phyloP scores from a whole-genome alignment of 1,140 invertebrate species.

The Diuraphis noxia region DNA sequence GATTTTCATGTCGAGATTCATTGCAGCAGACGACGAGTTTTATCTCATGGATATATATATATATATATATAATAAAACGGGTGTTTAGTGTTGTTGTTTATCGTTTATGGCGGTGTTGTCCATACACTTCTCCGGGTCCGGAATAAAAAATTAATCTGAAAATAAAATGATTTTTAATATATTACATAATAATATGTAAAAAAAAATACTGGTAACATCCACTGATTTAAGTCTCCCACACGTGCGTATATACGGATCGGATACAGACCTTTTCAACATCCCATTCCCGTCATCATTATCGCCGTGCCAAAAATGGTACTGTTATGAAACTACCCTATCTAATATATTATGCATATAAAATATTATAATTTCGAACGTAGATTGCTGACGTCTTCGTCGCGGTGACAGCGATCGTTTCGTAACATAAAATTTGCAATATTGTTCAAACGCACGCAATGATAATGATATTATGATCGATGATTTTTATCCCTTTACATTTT shows the following conservation, averaged over 20 bases:
- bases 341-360: not conserved
- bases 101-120: not conserved
- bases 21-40: not conserved
- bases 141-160: not conserved
- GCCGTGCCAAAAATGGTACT: too few species aligned
- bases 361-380: not conserved
- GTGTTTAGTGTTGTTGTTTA: not conserved
- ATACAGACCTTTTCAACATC: not conserved
- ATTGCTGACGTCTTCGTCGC: not conserved
- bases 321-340: not conserved
- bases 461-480: not conserved
- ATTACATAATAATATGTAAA: too few species aligned
- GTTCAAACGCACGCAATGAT: not conserved
- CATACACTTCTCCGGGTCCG: not conserved
- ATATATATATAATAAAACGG: not conserved
- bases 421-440: not conserved
- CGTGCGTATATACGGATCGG: not conserved
- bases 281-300: not conserved
- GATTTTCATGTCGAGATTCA: not conserved
- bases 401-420: not conserved
- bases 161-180: not conserved
- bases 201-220: too few species aligned
- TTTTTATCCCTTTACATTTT: not conserved
- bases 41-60: not conserved
- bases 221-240: not conserved